Evolutionary conservation across 2,888 invertebrate species (phyloP).

Genomic region (Scaptomyza tumidula): DNA sequence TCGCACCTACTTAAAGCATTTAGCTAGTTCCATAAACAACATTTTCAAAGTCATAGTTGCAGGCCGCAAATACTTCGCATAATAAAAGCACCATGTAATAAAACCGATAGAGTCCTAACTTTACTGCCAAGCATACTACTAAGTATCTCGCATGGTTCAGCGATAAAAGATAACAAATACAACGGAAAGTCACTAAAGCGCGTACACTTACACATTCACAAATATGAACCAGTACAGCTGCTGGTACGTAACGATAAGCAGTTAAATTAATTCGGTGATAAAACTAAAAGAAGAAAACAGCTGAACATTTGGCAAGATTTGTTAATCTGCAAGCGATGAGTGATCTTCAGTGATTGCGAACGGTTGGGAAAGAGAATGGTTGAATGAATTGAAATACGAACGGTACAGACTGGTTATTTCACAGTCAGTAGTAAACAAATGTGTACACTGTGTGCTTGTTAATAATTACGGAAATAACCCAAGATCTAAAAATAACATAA

Average conservation of each 20-base stretch:
- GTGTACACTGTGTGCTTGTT: neutral
- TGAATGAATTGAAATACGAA: neutral
- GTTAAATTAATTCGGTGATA: conserved; percentile 35
- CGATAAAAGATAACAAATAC: conserved; percentile 49
- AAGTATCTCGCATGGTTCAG: conserved; percentile 12
- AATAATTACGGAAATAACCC: neutral
- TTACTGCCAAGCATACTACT: neutral
- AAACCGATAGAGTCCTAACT: conserved; percentile 29
- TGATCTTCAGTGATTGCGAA: conserved; percentile 7
- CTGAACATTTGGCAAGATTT: conserved; percentile 39
- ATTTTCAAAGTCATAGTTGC: conserved; percentile 24
- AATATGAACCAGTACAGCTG: neutral
- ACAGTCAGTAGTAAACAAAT: neutral
- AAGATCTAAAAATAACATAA: neutral
- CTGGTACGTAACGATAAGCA: conserved; percentile 39
- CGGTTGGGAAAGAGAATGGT: neutral
- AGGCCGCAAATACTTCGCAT: conserved; percentile 9
- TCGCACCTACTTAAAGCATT: neutral
- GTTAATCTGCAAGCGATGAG: conserved; percentile 26
- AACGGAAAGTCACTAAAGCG: conserved; percentile 26
- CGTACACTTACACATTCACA: neutral
- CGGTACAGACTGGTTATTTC: neutral
- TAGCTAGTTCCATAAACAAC: neutral
- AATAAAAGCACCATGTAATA: conserved; percentile 45
- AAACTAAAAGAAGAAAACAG: conserved; percentile 43